Evolutionary conservation across 2,888 invertebrate genomes (phyloP).

Genomic region (Idaea biselata): DNA sequence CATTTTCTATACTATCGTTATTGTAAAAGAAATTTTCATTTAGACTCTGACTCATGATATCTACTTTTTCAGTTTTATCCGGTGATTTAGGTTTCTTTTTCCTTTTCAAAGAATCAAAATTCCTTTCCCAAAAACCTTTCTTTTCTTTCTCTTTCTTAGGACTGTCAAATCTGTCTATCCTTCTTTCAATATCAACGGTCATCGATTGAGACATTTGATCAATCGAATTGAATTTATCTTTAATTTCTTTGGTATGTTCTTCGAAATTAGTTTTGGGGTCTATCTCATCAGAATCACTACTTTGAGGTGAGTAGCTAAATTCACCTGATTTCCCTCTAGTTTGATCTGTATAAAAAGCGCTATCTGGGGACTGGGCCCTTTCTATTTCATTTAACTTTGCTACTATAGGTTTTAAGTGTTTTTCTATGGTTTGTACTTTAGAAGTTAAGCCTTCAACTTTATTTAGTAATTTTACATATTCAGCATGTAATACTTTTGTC

Average conservation of each 20-base stretch:
- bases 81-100: conserved; percentile 69
- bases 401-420: conserved; percentile 80
- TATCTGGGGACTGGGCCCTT: conserved; percentile 70
- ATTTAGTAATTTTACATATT: conserved; percentile 71
- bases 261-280: conserved; percentile 64
- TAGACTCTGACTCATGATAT: conserved; percentile 78
- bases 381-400: conserved; percentile 66
- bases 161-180: conserved; percentile 59
- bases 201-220: conserved; percentile 79
- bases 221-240: conserved; percentile 73
- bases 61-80: conserved; percentile 50
- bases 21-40: conserved; percentile 77
- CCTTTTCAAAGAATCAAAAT: conserved; percentile 74
- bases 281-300: conserved; percentile 71
- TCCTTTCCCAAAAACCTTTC: conserved; percentile 79
- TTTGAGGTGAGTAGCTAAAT: conserved; percentile 73
- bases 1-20: conserved; percentile 71
- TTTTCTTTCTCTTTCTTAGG: conserved; percentile 72
- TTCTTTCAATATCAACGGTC: conserved; percentile 72
- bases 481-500: conserved; percentile 85
- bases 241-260: conserved; percentile 64
- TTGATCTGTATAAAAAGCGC: conserved; percentile 79
- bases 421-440: conserved; percentile 84
- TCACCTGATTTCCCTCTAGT: conserved; percentile 74
- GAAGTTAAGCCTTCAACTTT: conserved; percentile 85